phyloP scores from a whole-genome alignment of 1,140 invertebrate genomes.

The Rhynchophorus ferrugineus region DNA sequence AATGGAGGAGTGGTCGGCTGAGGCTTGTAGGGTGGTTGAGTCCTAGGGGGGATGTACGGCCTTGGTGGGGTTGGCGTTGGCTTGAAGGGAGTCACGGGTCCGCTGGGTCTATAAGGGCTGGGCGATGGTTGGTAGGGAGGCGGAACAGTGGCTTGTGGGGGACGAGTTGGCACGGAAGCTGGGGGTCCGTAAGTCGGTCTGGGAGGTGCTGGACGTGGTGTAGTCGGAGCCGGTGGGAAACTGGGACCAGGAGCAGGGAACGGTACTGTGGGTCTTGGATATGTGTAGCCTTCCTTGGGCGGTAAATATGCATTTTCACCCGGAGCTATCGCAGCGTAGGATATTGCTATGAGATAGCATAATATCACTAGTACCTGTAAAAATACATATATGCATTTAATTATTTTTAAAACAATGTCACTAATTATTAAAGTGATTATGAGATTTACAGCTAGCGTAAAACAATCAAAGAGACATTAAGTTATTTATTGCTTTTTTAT shows the following conservation, averaged over 20 bases:
- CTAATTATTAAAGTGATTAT: too few species aligned
- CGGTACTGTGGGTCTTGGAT: slow-evolving; percentile 50
- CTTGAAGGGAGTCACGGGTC: slow-evolving; percentile 13
- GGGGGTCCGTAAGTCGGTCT: slow-evolving; percentile 13
- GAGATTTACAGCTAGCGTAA: too few species aligned
- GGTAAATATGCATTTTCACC: slow-evolving; percentile 56
- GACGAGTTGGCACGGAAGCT: slow-evolving; percentile 3
- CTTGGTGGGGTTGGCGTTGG: slow-evolving; percentile 4
- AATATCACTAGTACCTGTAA: slow-evolving; percentile 39
- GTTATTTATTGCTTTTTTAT: too few species aligned
- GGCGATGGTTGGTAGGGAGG: slow-evolving; percentile 17
- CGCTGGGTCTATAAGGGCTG: slow-evolving; percentile 12
- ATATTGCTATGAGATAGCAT: slow-evolving; percentile 38
- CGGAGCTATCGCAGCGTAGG: slow-evolving; percentile 40
- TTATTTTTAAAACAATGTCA: neutral
- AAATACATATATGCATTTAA: slow-evolving; percentile 10
- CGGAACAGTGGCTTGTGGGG: slow-evolving; percentile 14
- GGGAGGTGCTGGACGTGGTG: slow-evolving; percentile 23
- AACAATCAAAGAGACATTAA: too few species aligned
- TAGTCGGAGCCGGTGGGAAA: slow-evolving; percentile 21
- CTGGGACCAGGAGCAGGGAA: slow-evolving; percentile 41
- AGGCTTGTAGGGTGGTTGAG: slow-evolving; percentile 7
- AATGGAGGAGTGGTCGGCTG: neutral
- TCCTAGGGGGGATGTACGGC: slow-evolving; percentile 13
- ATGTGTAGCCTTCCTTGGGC: slow-evolving; percentile 48